Evolutionary conservation across 2,113 vertebrate genomes (phyloP), one percentile per base, ranked within the genome.

Genomic region (Paracanthobrama guichenoti): DNA sequence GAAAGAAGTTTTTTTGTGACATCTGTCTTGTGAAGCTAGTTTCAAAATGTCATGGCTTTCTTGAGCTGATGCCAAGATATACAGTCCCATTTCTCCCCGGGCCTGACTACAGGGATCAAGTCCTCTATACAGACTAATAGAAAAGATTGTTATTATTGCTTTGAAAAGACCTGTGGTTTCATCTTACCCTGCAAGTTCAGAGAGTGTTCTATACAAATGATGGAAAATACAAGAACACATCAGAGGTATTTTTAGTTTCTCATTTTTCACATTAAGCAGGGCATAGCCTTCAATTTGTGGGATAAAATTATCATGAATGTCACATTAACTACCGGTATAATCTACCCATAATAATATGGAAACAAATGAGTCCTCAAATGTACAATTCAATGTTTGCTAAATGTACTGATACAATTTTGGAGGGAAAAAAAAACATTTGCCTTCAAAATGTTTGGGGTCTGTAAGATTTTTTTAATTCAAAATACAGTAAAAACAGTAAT

Each of bases 71-170:
- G 91, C 92, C 91, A 93, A 93, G 87, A 91, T 90, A 91, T 93
- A 92, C 91, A 91, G 71, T 11, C 12, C 73, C 0, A 75, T 67
- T 87, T 85, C 88, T 92, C 90, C 90, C 88, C 1, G 84, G 89
- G 89, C 90, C 71, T 86, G 86, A 89, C 88, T 87, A 88, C 88
- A 86, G 87, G 87, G 88, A 93, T 93, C 89, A 86, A 91, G 92
- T 93, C 91, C 89, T 90, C 92, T 91, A 88, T 86, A 91, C 88
- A 88, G 86, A 87, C 91, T 92, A 89, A 88, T 86, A 88, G 89
- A 89, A 92, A 91, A 91, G 88, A 90, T 90, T 93, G 90, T 93
- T 93, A 90, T 94, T 90, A 88, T 89, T 91, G 88, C 89, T 94
- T 93, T 93, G 91, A 94, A 91, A 90, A 90, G 81, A 91, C 86